phyloP scores from a whole-genome alignment of 2,888 invertebrate species.

The Zootermopsis nevadensis region DNA sequence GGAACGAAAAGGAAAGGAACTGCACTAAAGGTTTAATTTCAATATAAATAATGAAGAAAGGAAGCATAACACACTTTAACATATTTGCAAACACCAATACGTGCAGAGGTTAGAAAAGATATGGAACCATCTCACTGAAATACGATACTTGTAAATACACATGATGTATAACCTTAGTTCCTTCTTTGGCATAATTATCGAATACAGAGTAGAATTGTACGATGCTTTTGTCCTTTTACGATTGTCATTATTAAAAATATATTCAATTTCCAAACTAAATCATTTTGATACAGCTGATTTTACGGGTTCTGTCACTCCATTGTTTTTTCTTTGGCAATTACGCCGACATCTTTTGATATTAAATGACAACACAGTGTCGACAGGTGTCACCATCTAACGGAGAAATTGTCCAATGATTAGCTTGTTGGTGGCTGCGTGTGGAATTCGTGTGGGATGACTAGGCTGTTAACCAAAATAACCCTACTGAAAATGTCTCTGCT shows the following conservation, averaged over 20 bases:
- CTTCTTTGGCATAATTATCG: constrained; percentile 45
- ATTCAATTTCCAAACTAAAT: constrained; percentile 10
- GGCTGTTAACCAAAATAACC: constrained; percentile 11
- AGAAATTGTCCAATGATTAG: background rate
- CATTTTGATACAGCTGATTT: constrained; percentile 23
- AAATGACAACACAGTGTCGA: background rate
- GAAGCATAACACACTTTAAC: background rate
- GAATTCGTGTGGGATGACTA: constrained; percentile 1
- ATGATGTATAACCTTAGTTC: constrained; percentile 39
- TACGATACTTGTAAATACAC: background rate
- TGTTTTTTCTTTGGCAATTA: background rate
- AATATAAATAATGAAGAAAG: background rate
- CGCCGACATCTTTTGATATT: background rate
- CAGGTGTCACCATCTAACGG: background rate
- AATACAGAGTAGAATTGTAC: background rate
- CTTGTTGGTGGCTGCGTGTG: background rate
- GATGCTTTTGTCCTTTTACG: constrained; percentile 3
- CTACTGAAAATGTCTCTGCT: background rate
- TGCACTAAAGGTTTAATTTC: background rate
- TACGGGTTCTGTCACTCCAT: background rate
- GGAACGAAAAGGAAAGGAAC: too few relatives aligned
- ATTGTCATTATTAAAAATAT: constrained; percentile 39
- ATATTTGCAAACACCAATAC: background rate
- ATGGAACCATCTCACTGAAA: background rate
- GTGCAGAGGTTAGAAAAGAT: background rate